A percentile compares a stretch with the other conserved stretches of the same genome.
phyloP scores from a whole-genome alignment of 1,140 invertebrate species.

The Batillaria attramentaria region DNA sequence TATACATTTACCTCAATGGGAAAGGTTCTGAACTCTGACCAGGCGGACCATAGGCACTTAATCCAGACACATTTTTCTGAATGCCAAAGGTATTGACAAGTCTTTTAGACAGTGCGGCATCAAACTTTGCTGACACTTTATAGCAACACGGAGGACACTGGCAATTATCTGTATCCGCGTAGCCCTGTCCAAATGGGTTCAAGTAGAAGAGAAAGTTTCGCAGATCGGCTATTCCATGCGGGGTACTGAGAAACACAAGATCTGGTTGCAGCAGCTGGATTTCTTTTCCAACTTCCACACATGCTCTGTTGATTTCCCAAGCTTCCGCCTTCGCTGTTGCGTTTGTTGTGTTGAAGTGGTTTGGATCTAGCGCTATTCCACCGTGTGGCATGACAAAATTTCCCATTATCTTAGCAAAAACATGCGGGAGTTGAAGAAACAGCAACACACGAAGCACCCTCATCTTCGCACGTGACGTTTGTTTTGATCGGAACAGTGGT shows the following conservation, averaged over 20 bases:
- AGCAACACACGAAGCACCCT: not conserved
- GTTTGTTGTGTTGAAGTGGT: conserved; percentile 53
- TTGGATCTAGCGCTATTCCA: conserved; percentile 51
- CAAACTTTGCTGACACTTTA: conserved; percentile 36
- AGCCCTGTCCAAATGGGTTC: conserved; percentile 43
- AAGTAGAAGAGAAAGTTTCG: conserved; percentile 52
- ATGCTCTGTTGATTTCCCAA: conserved; percentile 45
- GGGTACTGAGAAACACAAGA: conserved; percentile 51
- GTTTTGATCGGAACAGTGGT: not conserved
- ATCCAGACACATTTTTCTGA: conserved; percentile 44
- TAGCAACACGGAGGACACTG: conserved; percentile 54
- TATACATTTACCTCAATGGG: conserved; percentile 46
- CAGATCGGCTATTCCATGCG: conserved; percentile 52
- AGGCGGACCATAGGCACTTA: conserved; percentile 50
- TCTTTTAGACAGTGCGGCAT: conserved; percentile 30
- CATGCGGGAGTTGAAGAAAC: not conserved
- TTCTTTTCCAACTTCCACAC: conserved; percentile 34
- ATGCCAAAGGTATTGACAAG: conserved; percentile 27
- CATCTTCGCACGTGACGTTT: not conserved
- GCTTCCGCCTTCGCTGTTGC: conserved; percentile 44
- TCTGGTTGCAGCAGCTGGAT: conserved; percentile 43
- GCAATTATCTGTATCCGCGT: conserved; percentile 54
- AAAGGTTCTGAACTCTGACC: conserved; percentile 45
- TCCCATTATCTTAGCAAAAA: conserved; percentile 29
- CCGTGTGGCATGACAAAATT: conserved; percentile 53